phyloP scores from a whole-genome alignment of 1,140 invertebrate species.

The Lysiphlebus fabarum region DNA sequence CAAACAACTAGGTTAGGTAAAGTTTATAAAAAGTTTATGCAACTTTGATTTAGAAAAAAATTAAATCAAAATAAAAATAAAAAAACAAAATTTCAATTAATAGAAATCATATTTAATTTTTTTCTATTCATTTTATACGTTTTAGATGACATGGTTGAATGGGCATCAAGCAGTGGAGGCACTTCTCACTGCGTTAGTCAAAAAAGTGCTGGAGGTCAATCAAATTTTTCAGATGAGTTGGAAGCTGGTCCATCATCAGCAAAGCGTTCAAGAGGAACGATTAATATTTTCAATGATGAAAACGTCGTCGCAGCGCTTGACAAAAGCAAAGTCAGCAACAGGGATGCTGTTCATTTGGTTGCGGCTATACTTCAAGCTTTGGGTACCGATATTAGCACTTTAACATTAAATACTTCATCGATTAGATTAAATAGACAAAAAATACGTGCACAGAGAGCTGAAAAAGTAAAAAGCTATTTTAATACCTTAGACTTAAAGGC shows the following conservation, averaged over 20 bases:
- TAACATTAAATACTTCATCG: constrained; percentile 32
- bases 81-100: too few species aligned
- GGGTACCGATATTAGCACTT: constrained; percentile 17
- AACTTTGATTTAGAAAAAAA: too few species aligned
- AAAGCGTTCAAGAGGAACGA: constrained; percentile 28
- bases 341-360: constrained; percentile 29
- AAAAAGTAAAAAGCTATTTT: constrained; percentile 24
- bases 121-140: too few species aligned
- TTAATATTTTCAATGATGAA: constrained; percentile 30
- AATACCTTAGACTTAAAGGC: constrained; percentile 19
- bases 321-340: constrained; percentile 29
- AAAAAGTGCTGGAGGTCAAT: too few species aligned
- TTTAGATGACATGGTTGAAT: too few species aligned
- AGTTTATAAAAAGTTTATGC: too few species aligned
- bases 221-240: too few species aligned
- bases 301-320: constrained; percentile 30
- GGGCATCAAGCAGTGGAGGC: too few species aligned
- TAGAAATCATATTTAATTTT: too few species aligned
- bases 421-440: constrained; percentile 22
- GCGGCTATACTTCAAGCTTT: constrained; percentile 25
- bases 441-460: constrained; percentile 18
- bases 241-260: not conserved
- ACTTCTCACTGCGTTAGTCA: too few species aligned
- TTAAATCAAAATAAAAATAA: too few species aligned
- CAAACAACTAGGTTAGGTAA: too few species aligned